A percentile compares a stretch with the other conserved stretches of the same genome.
Conservation (phyloP, 2,113 vertebrate species). For the Cryptomyrus ogoouensis region DNA sequence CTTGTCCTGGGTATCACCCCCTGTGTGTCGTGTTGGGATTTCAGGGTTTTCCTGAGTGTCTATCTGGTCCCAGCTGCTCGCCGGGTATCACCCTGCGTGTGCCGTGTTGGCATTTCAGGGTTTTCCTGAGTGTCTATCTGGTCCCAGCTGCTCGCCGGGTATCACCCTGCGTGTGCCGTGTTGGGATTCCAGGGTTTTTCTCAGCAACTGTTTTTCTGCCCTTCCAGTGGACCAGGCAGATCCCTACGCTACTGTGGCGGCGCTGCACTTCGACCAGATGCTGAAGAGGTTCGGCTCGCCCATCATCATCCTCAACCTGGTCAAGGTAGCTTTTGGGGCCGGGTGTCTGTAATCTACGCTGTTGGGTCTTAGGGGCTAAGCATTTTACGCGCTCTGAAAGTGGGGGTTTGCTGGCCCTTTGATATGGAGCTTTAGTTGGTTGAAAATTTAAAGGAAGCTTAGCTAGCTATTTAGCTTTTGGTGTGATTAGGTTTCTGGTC, state of each 20-base stretch:
- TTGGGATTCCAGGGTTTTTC: not conserved
- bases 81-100: not conserved
- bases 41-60: no score
- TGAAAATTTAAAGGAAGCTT: not conserved
- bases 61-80: no score
- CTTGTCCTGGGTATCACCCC: not conserved
- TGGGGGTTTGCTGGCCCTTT: not conserved
- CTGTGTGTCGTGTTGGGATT: not conserved
- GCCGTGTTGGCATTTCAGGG: no score
- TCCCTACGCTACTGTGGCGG: conserved; percentile 84
- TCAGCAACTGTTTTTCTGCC: conserved; percentile 3
- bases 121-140: not conserved
- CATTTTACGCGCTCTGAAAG: not conserved
- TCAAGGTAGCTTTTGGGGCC: conserved; percentile 72
- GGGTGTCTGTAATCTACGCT: not conserved
- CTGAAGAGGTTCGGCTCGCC: conserved; percentile 94
- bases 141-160: not conserved
- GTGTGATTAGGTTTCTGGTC: not conserved
- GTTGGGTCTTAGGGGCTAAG: not conserved
- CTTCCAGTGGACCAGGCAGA: conserved; percentile 93
- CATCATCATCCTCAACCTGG: conserved; percentile 94
- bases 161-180: not conserved
- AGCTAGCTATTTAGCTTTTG: not conserved
- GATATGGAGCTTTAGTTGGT: not conserved
- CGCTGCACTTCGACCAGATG: conserved; percentile 98